These are phyloP conservation scores for Oncorhynchus tshawytscha DNA, from an alignment of 2,113 vertebrate genomes.

Conservation along the genomic window DNA sequence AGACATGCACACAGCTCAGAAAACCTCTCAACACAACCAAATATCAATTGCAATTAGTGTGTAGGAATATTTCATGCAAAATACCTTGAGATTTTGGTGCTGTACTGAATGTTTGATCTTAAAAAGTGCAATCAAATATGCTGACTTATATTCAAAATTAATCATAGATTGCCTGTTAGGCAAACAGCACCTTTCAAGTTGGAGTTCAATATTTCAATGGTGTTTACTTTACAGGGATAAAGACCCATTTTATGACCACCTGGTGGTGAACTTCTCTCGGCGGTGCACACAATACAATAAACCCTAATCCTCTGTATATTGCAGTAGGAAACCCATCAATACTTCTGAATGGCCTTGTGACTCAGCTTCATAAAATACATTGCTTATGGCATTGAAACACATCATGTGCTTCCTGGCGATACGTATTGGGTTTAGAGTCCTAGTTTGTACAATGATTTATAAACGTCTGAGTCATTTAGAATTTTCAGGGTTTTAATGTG, in stretches of 20 bases:
- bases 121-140: background rate
- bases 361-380: slow-evolving; percentile 32
- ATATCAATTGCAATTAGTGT: background rate
- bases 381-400: slow-evolving; percentile 29
- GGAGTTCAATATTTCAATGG: slow-evolving; percentile 20
- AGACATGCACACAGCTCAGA: background rate
- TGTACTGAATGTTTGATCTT: background rate
- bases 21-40: background rate
- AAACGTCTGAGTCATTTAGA: background rate
- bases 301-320: slow-evolving; percentile 48
- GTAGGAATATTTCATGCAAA: background rate
- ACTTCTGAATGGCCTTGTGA: slow-evolving; percentile 41
- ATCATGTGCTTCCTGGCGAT: background rate
- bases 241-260: slow-evolving; percentile 41
- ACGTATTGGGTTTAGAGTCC: background rate
- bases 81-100: slow-evolving; percentile 13
- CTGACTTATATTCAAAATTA: background rate
- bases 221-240: slow-evolving; percentile 30
- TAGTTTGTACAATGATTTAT: background rate
- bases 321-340: slow-evolving; percentile 48
- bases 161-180: slow-evolving; percentile 22
- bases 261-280: slow-evolving; percentile 43
- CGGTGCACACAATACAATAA: slow-evolving; percentile 36
- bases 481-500: background rate
- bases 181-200: slow-evolving; percentile 31